A percentile compares a stretch with the other conserved stretches of the same genome.
These are phyloP conservation scores for Drosophila macrothrix DNA, from an alignment of 2,888 invertebrate genomes.

Conservation along the genomic window DNA sequence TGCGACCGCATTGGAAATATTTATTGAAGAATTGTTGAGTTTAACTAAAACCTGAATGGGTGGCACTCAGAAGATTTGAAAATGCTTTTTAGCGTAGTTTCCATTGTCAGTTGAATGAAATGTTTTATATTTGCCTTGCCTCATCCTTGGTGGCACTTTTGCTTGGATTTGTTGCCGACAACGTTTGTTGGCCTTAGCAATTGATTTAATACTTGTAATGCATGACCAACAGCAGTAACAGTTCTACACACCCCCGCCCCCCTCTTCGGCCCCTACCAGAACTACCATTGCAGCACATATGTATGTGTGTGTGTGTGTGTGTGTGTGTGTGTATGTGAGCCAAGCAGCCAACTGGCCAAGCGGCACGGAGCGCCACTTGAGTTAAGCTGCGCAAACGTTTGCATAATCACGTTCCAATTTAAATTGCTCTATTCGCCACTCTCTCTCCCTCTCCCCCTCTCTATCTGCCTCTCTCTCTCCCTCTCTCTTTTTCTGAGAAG, in stretches of 20 bases:
- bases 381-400: conserved; percentile 84
- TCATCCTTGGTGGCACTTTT: conserved; percentile 24
- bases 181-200: conserved; percentile 54
- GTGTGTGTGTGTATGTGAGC: conserved; percentile 33
- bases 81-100: not conserved
- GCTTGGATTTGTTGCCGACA: conserved; percentile 40
- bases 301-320: conserved; percentile 37
- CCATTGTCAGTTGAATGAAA: conserved; percentile 2
- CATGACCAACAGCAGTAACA: conserved; percentile 37
- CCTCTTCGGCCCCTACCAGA: not conserved
- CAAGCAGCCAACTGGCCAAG: conserved; percentile 71
- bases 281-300: not conserved
- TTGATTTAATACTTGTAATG: conserved; percentile 73
- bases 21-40: not conserved
- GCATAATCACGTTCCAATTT: conserved; percentile 82
- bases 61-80: not conserved
- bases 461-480: not conserved
- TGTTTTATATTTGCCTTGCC: not conserved
- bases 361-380: conserved; percentile 80
- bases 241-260: not conserved
- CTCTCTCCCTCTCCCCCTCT: not conserved
- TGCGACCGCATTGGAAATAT: not conserved
- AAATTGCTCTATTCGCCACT: conserved; percentile 77
- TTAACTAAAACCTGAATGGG: not conserved
- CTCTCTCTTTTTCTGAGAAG: not conserved